Evolutionary conservation across 1,140 invertebrate genomes (phyloP).

Genomic region (Papilio xuthus): DNA sequence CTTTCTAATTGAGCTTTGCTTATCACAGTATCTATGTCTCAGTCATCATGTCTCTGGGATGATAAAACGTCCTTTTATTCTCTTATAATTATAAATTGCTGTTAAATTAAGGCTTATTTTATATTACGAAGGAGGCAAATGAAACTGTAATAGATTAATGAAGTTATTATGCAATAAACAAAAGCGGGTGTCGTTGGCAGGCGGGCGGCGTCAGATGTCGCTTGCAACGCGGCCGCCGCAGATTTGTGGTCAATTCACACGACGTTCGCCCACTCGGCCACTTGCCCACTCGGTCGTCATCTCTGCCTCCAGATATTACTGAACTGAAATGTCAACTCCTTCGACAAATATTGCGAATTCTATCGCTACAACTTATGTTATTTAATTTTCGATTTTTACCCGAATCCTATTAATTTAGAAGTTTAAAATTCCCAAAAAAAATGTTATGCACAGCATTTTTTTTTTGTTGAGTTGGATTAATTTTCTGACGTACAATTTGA

Average conservation of each 20-base stretch:
- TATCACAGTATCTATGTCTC: no score
- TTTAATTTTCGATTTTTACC: neutral
- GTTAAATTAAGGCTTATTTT: neutral
- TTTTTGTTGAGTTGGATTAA: neutral
- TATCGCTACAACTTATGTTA: conserved; percentile 4
- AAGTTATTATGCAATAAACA: conserved; percentile 54
- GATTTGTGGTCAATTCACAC: conserved; percentile 56
- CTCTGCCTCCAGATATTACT: conserved; percentile 37
- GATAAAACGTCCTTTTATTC: no score
- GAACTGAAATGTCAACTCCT: conserved; percentile 21
- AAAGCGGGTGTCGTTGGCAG: conserved; percentile 49
- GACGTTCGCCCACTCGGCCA: conserved; percentile 46
- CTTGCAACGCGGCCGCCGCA: conserved; percentile 48
- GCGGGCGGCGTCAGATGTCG: conserved; percentile 49
- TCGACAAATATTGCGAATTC: conserved; percentile 19
- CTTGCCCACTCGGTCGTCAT: conserved; percentile 46
- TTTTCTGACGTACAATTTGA: neutral
- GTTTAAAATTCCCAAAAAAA: neutral
- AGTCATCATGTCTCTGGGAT: no score
- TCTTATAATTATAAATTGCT: no score
- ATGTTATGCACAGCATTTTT: neutral
- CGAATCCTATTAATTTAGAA: neutral
- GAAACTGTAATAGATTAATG: conserved; percentile 45
- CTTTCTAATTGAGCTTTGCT: no score
- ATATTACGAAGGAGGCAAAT: neutral